Evolutionary conservation across 2,797 vertebrate genomes (phyloP), one percentile per base, ranked within the genome.

Genomic region (Novumbra hubbsi): DNA sequence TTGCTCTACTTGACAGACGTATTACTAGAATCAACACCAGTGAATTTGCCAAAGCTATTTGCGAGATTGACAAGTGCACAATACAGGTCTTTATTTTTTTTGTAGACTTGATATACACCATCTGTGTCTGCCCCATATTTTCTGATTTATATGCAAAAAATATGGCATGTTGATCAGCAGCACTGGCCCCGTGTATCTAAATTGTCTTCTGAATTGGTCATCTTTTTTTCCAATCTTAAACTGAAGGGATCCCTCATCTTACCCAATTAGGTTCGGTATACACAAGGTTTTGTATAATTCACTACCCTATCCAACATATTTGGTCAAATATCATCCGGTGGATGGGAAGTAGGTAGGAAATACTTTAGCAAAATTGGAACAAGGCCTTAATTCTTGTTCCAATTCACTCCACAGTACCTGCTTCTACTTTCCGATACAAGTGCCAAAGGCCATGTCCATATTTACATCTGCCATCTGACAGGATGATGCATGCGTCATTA

Each of bases 401-500:
- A 24, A 32, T 30, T 64, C 15, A 19, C 62, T 64, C 62, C 5
- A 17, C 28, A 15, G 24, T 27, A 30, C 21, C 60, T 30, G 60
- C 24, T 17, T 30, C 32, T 7, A 30, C 24, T 17, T 64, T 30
- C 60, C 30, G n/a, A 63, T 57, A 30, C 21, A 32, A 64, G 28
- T 1, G 28, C 24, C 12, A 64, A 64, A 64, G 62, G 77, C 55
- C 70, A 76, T 17, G 71, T 71, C 76, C 74, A 76, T 81, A 85
- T 85, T 85, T 81, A 52, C 86, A 77, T 85, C 84, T 82, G 76
- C 78, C 76, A 70, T 28, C 73, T 84, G 86, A 87, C 85, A 88
- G 81, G 68, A 85, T 85, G 84, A 90, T 87, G 78, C 69, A 87
- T 87, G 81, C 78, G 81, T 81, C 81, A 85, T 88, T 87, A 84